Evolutionary conservation across 2,113 vertebrate genomes (phyloP).

Genomic region (Mixornis gularis): DNA sequence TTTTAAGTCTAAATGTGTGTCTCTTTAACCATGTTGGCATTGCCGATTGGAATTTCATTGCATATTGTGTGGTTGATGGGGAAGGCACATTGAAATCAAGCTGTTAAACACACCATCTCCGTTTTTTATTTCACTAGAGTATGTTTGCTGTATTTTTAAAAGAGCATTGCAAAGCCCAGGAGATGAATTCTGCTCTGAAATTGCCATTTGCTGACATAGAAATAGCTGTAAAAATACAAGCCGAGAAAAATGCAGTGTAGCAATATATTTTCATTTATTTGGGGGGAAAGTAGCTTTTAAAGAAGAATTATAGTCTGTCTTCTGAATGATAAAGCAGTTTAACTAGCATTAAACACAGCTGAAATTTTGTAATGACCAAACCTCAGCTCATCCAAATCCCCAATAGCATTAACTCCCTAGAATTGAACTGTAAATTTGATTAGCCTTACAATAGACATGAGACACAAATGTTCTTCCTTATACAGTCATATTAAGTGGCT

Average conservation of each 20-base stretch:
- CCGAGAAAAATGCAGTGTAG: neutral
- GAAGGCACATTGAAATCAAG: constrained; percentile 41
- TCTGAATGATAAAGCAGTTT: constrained; percentile 45
- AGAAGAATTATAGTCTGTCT: constrained; percentile 44
- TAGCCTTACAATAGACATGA: constrained; percentile 17
- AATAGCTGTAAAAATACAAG: constrained; percentile 55
- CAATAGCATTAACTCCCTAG: constrained; percentile 30
- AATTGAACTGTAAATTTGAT: constrained; percentile 52
- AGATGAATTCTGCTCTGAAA: constrained; percentile 55
- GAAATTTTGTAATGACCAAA: constrained; percentile 50
- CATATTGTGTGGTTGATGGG: neutral
- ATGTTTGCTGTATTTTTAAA: constrained; percentile 48
- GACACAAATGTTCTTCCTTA: constrained; percentile 38
- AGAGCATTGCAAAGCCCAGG: constrained; percentile 41
- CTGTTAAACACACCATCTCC: constrained; percentile 43
- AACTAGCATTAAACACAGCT: constrained; percentile 49
- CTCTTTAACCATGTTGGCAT: neutral
- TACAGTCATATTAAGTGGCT: constrained; percentile 5
- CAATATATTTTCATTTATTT: constrained; percentile 57
- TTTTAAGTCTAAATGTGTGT: constrained; percentile 18
- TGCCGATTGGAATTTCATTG: constrained; percentile 23
- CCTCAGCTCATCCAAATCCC: constrained; percentile 46
- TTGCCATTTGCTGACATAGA: constrained; percentile 51
- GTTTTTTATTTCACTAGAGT: constrained; percentile 42
- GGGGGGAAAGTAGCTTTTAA: constrained; percentile 39